Conservation (phyloP, 2,113 vertebrate species). For the Podarcis muralis region DNA sequence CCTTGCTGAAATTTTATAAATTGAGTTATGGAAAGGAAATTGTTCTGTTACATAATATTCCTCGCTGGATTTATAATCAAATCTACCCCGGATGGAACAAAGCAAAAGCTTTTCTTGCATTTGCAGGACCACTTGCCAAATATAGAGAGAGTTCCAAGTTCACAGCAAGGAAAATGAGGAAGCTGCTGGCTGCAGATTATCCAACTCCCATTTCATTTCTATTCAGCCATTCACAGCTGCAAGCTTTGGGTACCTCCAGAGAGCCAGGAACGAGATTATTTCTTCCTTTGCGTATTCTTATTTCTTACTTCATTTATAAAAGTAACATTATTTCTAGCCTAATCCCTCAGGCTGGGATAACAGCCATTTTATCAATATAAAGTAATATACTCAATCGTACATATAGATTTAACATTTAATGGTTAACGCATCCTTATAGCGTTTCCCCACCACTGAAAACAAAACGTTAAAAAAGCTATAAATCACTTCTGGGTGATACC, state of each 20-base stretch:
- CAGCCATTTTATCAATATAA: neutral
- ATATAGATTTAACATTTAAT: neutral
- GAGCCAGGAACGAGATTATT: neutral
- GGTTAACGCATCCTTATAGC: neutral
- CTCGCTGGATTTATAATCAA: slow-evolving; percentile 48
- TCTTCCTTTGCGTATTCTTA: slow-evolving; percentile 35
- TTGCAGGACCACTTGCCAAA: slow-evolving; percentile 41
- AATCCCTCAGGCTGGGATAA: neutral
- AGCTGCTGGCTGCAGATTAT: slow-evolving; percentile 39
- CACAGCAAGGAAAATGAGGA: slow-evolving; percentile 26
- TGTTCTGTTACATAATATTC: slow-evolving; percentile 42
- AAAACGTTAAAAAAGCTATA: neutral
- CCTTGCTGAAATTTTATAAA: slow-evolving; percentile 9
- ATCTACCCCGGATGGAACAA: slow-evolving; percentile 36
- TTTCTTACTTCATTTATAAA: slow-evolving; percentile 16
- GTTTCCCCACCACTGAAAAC: neutral
- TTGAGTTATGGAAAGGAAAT: slow-evolving; percentile 51
- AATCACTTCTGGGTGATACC: neutral
- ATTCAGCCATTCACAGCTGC: slow-evolving; percentile 30
- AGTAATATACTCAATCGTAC: neutral
- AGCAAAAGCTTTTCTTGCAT: slow-evolving; percentile 40
- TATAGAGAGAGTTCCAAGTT: neutral
- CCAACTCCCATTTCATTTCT: slow-evolving; percentile 43
- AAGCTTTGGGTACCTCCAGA: slow-evolving; percentile 35
- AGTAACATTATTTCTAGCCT: neutral